Evolutionary conservation across 2,888 invertebrate species (phyloP).

Genomic region (Uropetala carovei): DNA sequence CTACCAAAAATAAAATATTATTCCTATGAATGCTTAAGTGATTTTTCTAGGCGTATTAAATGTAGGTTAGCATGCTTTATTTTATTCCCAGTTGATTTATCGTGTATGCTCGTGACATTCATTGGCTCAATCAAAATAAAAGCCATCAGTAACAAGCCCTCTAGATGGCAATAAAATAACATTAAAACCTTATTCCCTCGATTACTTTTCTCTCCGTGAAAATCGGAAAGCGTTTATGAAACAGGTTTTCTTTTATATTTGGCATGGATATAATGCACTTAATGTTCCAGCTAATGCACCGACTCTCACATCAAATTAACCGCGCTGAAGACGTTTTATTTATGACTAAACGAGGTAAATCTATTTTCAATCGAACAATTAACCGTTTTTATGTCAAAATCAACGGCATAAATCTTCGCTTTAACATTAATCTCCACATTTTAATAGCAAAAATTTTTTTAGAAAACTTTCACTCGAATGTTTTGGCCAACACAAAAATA

Average conservation of each 20-base stretch:
- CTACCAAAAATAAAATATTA: too few species aligned
- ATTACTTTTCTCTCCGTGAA: background rate
- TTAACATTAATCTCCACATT: background rate
- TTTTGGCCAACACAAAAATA: background rate
- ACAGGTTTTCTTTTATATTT: background rate
- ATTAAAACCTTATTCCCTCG: background rate
- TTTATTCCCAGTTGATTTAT: too few species aligned
- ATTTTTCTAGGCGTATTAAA: too few species aligned
- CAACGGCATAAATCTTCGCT: background rate
- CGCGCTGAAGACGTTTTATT: background rate
- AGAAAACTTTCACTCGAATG: background rate
- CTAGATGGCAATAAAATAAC: background rate
- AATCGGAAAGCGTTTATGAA: background rate
- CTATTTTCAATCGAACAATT: background rate
- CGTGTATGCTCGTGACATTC: background rate
- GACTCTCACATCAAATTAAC: background rate
- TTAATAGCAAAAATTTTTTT: background rate
- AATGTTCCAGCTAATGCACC: background rate
- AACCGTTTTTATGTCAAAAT: background rate
- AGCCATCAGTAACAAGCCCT: background rate
- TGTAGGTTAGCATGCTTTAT: too few species aligned
- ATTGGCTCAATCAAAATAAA: background rate
- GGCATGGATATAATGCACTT: background rate
- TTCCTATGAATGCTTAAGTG: too few species aligned
- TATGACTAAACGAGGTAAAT: background rate